Evolutionary conservation across 2,113 vertebrate species (phyloP).

Genomic region (Alectura lathami): DNA sequence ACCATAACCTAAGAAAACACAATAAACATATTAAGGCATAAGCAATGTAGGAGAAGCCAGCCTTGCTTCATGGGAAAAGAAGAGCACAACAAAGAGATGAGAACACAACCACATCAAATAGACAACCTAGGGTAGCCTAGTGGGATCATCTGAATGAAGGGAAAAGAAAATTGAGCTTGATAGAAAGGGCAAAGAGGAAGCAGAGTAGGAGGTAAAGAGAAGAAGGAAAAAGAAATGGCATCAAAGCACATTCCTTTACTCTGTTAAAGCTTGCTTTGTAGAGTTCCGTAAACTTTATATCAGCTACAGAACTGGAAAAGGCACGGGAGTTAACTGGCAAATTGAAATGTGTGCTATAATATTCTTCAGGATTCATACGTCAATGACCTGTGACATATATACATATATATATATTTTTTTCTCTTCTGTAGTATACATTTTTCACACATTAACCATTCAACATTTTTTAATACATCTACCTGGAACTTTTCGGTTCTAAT

Average conservation of each 20-base stretch:
- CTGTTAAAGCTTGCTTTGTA: not conserved
- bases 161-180: not conserved
- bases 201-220: not conserved
- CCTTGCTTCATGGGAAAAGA: not conserved
- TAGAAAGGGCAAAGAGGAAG: not conserved
- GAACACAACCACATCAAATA: not conserved
- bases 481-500: not conserved
- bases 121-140: not conserved
- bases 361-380: not conserved
- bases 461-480: not conserved
- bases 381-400: too few species aligned
- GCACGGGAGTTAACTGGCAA: not conserved
- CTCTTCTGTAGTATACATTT: not conserved
- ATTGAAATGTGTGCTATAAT: accelerated
- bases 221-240: not conserved
- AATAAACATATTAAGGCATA: not conserved
- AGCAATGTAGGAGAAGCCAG: not conserved
- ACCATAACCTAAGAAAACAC: not conserved
- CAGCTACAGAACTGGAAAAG: not conserved
- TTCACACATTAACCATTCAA: not conserved
- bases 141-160: not conserved
- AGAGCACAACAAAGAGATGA: not conserved
- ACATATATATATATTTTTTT: not conserved
- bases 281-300: not conserved
- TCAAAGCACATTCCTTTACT: not conserved